Conservation (phyloP, 1,140 invertebrate genomes). For the Drosophila lacertosa region DNA sequence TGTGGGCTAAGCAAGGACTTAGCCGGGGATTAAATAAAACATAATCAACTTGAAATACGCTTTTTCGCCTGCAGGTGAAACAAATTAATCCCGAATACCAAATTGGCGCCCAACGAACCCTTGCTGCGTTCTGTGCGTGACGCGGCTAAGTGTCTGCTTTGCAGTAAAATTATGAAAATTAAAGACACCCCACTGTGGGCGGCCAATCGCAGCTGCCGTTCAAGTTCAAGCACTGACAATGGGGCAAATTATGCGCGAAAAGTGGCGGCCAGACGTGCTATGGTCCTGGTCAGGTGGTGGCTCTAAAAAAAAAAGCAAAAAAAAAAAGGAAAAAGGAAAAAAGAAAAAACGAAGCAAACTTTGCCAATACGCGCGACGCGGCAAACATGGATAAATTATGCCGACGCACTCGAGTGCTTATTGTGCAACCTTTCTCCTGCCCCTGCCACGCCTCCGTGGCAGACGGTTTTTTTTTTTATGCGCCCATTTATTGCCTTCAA, state of each 20-base stretch:
- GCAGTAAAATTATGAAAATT: no score
- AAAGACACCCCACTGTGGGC: conserved; percentile 31
- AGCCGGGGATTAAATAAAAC: conserved; percentile 34
- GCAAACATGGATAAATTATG: conserved; percentile 80
- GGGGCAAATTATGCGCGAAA: conserved; percentile 79
- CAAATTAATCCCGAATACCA: conserved; percentile 36
- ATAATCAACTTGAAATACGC: conserved; percentile 30
- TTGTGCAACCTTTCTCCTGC: conserved; percentile 38
- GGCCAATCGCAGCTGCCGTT: conserved; percentile 11
- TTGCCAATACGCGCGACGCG: conserved; percentile 53
- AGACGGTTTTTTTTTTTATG: conserved; percentile 30
- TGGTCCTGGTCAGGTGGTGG: conserved; percentile 9
- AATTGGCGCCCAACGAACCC: neutral
- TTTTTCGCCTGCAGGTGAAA: conserved; percentile 50
- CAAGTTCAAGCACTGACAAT: conserved; percentile 54
- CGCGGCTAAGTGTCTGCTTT: conserved; percentile 63
- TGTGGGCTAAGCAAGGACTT: conserved; percentile 26
- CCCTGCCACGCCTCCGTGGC: neutral
- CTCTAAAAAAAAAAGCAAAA: no score
- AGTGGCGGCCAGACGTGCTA: conserved; percentile 63
- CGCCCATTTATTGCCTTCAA: conserved; percentile 30
- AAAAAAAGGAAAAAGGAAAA: no score
- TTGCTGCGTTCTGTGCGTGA: conserved; percentile 52
- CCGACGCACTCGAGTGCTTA: conserved; percentile 81
- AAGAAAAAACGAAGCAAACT: conserved; percentile 7